Evolutionary conservation across 1,140 invertebrate genomes (phyloP), one percentile per base, ranked within the genome.

Genomic region (Heterodera schachtii): DNA sequence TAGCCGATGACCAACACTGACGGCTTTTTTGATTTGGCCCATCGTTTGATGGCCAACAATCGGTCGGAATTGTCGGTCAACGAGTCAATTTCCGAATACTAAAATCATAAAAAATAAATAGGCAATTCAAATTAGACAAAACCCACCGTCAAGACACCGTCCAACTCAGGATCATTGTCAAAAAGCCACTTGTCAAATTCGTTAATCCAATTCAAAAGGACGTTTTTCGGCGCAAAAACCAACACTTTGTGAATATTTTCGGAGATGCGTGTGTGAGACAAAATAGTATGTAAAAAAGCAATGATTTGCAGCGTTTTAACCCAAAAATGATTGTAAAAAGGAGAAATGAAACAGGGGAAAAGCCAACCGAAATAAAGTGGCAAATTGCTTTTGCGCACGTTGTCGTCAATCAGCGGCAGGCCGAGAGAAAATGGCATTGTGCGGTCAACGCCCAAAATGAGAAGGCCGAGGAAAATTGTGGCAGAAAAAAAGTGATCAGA

Each of bases 1-100:
- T 99, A 98, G 8, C 96, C 95, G n/a, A 98, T 92, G 41, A 98
- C 94, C 87, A 97, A 93, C 0, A 98, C 94, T 3, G 96, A 96
- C n/a, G 96, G 95, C 44, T 91, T 92, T 60, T 92, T 85, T 11
- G 46, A 46, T 19, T 81, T 91, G 43, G 93, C 91, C 97, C 97
- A 99, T 82, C 93, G 92, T 80, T 93, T 92, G 43, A 98, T 90
- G 74, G 93, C 92, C 85, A 92, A 92, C 16, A 93, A 93, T 77
- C 95, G 92, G 69, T 93, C 93, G 19, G 91, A 91, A 87, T 94
- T 93, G 87, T 94, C 93, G 89, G 84, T 83, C 67, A 52, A 81
- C 60, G 83, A 86, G 76, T 85, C 85, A 19, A 86, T 41, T 78
- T 87, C 82, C 3, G 85, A 57, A 41, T 86, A 79, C 74, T 80